Conservation (phyloP, 1,140 invertebrate genomes). For the Anoplophora glabripennis region DNA sequence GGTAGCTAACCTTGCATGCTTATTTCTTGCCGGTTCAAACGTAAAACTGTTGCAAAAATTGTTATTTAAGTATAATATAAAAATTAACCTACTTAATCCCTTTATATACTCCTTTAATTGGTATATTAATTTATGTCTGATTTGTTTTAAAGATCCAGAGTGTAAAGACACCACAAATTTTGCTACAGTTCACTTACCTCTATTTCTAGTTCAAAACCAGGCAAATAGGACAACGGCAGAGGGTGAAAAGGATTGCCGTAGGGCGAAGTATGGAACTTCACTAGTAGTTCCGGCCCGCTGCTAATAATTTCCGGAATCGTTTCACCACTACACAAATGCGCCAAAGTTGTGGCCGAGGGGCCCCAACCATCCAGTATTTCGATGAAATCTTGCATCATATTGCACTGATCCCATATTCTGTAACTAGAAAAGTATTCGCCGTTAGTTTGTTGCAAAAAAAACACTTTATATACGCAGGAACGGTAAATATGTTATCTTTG, state of each 20-base stretch:
- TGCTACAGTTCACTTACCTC: slow-evolving; percentile 54
- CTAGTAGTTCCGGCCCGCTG: slow-evolving; percentile 71
- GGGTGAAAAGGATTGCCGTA: slow-evolving; percentile 80
- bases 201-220: slow-evolving; percentile 78
- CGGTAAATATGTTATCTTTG: too few relatives aligned
- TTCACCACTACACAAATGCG: slow-evolving; percentile 79
- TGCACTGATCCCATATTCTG: slow-evolving; percentile 78
- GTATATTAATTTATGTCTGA: too few relatives aligned
- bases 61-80: too few relatives aligned
- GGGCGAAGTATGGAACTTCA: slow-evolving; percentile 79
- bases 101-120: too few relatives aligned
- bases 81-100: too few relatives aligned
- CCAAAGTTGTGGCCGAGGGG: slow-evolving; percentile 67
- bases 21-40: too few relatives aligned
- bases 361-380: slow-evolving; percentile 80
- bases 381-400: slow-evolving; percentile 76
- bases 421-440: slow-evolving; percentile 21
- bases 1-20: too few relatives aligned
- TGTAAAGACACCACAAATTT: too few relatives aligned
- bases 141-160: too few relatives aligned
- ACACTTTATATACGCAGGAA: too few relatives aligned
- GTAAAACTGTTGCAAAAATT: too few relatives aligned
- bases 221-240: slow-evolving; percentile 70
- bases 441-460: too few relatives aligned
- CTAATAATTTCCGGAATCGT: slow-evolving; percentile 77